Evolutionary conservation across 2,888 invertebrate species (phyloP).

Genomic region (Amphipoea lucens): DNA sequence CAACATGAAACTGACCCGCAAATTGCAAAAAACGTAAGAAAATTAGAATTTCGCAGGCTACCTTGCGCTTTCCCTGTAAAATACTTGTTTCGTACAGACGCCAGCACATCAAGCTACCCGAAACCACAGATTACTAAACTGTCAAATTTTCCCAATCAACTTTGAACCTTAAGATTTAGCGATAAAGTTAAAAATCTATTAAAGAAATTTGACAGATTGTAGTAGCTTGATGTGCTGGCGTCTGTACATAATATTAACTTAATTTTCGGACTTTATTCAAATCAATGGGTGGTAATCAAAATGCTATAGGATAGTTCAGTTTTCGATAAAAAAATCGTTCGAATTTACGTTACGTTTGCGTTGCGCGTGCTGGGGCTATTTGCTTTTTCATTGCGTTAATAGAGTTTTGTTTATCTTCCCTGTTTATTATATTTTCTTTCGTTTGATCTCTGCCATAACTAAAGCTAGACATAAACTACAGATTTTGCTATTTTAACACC

Average conservation of each 20-base stretch:
- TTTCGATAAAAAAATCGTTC: not conserved
- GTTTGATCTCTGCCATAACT: constrained; percentile 16
- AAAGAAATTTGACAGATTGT: no score
- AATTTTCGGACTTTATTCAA: no score
- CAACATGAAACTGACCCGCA: no score
- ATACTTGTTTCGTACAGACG: not conserved
- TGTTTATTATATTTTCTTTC: constrained; percentile 1
- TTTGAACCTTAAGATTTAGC: no score
- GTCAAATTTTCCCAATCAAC: no score
- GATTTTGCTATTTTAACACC: constrained; percentile 7
- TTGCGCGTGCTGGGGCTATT: not conserved
- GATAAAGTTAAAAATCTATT: no score
- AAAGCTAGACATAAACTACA: not conserved
- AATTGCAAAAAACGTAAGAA: no score
- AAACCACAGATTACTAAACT: no score
- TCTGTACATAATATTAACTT: not conserved
- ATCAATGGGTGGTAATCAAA: not conserved
- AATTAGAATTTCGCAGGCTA: no score
- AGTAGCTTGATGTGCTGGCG: no score
- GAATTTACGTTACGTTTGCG: not conserved
- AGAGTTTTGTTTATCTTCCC: not conserved
- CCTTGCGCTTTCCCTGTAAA: no score
- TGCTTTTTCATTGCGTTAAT: not conserved
- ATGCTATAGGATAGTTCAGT: not conserved
- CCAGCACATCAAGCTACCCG: no score